These are phyloP conservation scores for Forbesichthys papilliferus DNA, from an alignment of 2,113 vertebrate genomes.

Conservation along the genomic window DNA sequence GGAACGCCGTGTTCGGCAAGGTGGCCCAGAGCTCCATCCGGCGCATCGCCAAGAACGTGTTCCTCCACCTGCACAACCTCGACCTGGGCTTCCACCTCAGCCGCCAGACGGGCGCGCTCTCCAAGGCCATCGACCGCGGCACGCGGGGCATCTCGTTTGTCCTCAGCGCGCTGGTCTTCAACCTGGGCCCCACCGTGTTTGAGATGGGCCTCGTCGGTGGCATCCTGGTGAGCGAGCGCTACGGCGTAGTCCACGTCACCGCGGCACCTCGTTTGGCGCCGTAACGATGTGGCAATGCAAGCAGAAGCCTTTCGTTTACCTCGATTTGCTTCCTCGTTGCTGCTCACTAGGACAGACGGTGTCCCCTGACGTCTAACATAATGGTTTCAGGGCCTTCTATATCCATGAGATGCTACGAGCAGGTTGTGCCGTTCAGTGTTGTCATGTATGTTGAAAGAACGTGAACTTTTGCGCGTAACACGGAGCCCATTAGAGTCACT, in stretches of 20 bases:
- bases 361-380: too few relatives aligned
- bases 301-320: too few relatives aligned
- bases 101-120: constrained; percentile 93
- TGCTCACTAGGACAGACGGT: too few relatives aligned
- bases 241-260: not conserved
- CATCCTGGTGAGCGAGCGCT: constrained; percentile 84
- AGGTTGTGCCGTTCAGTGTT: too few relatives aligned
- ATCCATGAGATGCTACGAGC: too few relatives aligned
- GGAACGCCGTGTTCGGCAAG: constrained; percentile 95
- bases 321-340: too few relatives aligned
- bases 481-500: constrained; percentile 50
- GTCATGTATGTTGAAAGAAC: too few relatives aligned
- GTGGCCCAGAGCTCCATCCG: constrained; percentile 97
- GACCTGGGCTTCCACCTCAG: constrained; percentile 95
- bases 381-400: too few relatives aligned
- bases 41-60: constrained; percentile 95
- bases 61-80: constrained; percentile 95
- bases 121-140: constrained; percentile 96
- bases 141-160: constrained; percentile 97
- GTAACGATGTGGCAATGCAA: too few relatives aligned
- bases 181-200: constrained; percentile 94
- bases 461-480: constrained; percentile 10
- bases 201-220: constrained; percentile 92
- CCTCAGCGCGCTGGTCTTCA: constrained; percentile 94
- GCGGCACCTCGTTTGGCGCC: too few relatives aligned